Evolutionary conservation across 2,113 vertebrate species (phyloP).

Genomic region (Cryptomyrus ogoouensis): DNA sequence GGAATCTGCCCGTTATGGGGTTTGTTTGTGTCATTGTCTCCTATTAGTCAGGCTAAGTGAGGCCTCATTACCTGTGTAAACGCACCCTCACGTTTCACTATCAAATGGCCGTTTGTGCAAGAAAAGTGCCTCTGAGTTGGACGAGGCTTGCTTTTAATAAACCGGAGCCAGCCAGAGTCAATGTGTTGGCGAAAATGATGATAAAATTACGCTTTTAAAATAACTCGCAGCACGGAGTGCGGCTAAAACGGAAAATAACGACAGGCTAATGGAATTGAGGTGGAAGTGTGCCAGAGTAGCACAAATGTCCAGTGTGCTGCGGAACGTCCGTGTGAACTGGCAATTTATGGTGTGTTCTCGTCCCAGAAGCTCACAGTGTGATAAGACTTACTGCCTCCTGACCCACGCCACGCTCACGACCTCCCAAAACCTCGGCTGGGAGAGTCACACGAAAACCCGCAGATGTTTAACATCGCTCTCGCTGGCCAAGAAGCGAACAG

Average conservation of each 20-base stretch:
- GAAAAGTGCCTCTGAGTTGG: background rate
- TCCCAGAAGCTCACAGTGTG: background rate
- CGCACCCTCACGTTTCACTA: background rate
- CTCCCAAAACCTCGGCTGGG: background rate
- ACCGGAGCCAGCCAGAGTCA: background rate
- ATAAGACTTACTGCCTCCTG: background rate
- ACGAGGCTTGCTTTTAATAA: background rate
- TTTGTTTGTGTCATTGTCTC: constrained; percentile 6
- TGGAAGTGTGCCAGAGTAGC: background rate
- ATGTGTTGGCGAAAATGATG: background rate
- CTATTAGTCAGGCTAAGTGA: background rate
- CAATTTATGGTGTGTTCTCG: background rate
- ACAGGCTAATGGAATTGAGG: background rate
- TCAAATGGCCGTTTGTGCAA: background rate
- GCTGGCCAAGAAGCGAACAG: background rate
- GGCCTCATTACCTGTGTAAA: constrained; percentile 7
- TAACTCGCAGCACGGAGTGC: background rate
- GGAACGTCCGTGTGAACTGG: background rate
- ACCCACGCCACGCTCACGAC: background rate
- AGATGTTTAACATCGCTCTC: background rate
- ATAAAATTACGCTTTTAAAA: background rate
- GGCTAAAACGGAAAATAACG: background rate
- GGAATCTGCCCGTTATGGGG: background rate
- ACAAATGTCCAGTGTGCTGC: background rate
- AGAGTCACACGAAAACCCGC: background rate